Percentiles rank a stretch among this genome's conserved stretches.
phyloP scores from a whole-genome alignment of 2,888 invertebrate species.

The Dicycla oo region DNA sequence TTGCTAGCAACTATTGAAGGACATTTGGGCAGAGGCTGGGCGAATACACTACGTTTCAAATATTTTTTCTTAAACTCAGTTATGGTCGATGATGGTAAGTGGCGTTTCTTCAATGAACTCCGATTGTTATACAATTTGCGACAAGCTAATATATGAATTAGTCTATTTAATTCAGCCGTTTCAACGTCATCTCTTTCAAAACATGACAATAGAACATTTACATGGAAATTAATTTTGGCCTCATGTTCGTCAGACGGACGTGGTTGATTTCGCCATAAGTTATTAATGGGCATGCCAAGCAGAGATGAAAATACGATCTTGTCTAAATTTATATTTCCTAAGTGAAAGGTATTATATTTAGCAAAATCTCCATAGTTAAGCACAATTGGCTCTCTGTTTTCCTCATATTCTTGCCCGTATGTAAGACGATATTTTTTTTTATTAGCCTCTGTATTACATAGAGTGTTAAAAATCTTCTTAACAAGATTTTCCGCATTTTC shows the following conservation, averaged over 20 bases:
- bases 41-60: conserved; percentile 83
- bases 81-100: conserved; percentile 73
- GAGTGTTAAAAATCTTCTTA: conserved; percentile 76
- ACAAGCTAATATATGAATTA: conserved; percentile 83
- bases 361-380: conserved; percentile 81
- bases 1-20: conserved; percentile 65
- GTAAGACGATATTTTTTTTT: conserved; percentile 81
- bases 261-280: conserved; percentile 76
- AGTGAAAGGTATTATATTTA: conserved; percentile 81
- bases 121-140: conserved; percentile 84
- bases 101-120: conserved; percentile 80
- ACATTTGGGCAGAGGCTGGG: conserved; percentile 78
- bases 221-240: conserved; percentile 84
- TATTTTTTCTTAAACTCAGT: conserved; percentile 83
- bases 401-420: conserved; percentile 83
- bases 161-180: conserved; percentile 79
- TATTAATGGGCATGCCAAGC: conserved; percentile 80
- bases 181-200: conserved; percentile 83
- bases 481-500: conserved; percentile 77
- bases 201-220: conserved; percentile 82
- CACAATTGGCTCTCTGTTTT: conserved; percentile 78
- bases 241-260: conserved; percentile 73
- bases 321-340: conserved; percentile 81
- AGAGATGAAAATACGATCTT: conserved; percentile 77
- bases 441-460: conserved; percentile 75